phyloP scores from a whole-genome alignment of 1,140 invertebrate species.

The Acyrthosiphon pisum region DNA sequence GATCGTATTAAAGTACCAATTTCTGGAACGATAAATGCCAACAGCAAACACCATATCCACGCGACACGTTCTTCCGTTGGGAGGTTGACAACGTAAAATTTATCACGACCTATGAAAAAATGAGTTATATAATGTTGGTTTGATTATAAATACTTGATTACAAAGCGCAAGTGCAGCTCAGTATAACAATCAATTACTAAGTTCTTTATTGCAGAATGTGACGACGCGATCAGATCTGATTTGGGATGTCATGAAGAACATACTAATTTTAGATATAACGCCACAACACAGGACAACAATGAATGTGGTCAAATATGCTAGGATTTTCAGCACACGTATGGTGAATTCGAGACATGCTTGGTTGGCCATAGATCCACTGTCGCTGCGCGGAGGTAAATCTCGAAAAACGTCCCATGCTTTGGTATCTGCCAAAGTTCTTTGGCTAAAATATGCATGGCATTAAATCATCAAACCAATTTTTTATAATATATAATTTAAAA shows the following conservation, averaged over 20 bases:
- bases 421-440: conserved; percentile 83
- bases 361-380: conserved; percentile 86
- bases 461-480: background rate
- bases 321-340: conserved; percentile 83
- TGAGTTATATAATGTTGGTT: no score
- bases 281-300: conserved; percentile 81
- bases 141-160: background rate
- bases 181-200: conserved; percentile 69
- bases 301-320: conserved; percentile 85
- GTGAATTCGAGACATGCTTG: conserved; percentile 85
- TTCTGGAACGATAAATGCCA: conserved; percentile 86
- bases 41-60: conserved; percentile 93
- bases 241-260: conserved; percentile 92
- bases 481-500: background rate
- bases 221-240: conserved; percentile 74
- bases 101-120: conserved; percentile 75
- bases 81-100: conserved; percentile 78
- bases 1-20: conserved; percentile 84
- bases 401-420: conserved; percentile 97
- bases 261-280: conserved; percentile 83
- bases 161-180: background rate
- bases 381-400: conserved; percentile 84
- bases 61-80: conserved; percentile 84
- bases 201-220: conserved; percentile 81
- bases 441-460: conserved; percentile 66